Conservation (phyloP, 2,797 vertebrate species). For the Tiaroga cobitis region DNA sequence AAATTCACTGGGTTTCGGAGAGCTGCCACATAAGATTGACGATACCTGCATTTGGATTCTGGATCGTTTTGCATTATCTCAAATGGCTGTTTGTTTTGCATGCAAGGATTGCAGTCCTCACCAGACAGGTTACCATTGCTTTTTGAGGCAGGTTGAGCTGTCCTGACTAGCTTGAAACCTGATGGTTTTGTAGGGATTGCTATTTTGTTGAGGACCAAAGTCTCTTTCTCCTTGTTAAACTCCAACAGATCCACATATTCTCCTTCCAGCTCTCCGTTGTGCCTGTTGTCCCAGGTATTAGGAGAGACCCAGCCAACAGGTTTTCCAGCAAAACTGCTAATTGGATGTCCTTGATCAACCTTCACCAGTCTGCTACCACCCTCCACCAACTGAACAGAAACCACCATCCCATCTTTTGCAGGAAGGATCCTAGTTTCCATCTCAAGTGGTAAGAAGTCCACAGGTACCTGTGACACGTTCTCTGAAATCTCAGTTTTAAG, state of each 20-base stretch:
- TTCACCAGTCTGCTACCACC: conserved; percentile 79
- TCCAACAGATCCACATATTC: conserved; percentile 93
- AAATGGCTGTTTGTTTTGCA: conserved; percentile 67
- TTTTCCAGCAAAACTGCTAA: conserved; percentile 69
- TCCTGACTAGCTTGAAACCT: conserved; percentile 70
- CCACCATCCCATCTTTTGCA: conserved; percentile 69
- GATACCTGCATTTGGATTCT: conserved; percentile 76
- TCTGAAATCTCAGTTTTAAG: conserved; percentile 60
- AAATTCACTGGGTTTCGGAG: conserved; percentile 81
- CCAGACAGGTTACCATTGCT: conserved; percentile 57
- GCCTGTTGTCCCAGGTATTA: conserved; percentile 76
- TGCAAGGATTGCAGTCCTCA: conserved; percentile 68
- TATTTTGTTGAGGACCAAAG: conserved; percentile 52
- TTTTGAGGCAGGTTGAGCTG: conserved; percentile 64
- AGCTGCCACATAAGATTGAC: conserved; percentile 82
- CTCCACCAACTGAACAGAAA: conserved; percentile 70
- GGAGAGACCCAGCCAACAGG: conserved; percentile 77
- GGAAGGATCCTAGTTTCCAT: conserved; percentile 70
- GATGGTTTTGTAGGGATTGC: conserved; percentile 52
- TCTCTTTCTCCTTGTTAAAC: conserved; percentile 75
- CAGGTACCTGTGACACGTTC: conserved; percentile 43
- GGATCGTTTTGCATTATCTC: conserved; percentile 54
- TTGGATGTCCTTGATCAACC: conserved; percentile 74
- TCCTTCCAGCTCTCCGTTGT: conserved; percentile 83
- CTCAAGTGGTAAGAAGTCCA: conserved; percentile 70